Percentiles rank a stretch among this genome's conserved stretches.
Conservation (phyloP, 2,888 invertebrate species). For the Volucella bombylans region DNA sequence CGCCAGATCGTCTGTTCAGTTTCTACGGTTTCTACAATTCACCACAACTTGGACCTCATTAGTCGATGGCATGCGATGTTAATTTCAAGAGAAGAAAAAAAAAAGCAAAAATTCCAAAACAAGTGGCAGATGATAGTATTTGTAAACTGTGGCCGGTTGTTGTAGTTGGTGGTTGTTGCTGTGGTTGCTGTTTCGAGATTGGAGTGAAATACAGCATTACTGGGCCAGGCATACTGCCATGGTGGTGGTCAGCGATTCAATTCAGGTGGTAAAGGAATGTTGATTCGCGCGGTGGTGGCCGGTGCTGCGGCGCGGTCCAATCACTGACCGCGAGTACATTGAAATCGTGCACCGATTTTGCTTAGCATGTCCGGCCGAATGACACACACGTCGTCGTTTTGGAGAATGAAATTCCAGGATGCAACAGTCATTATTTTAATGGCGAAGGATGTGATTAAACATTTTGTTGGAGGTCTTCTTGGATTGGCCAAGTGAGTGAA, state of each 20-base stretch:
- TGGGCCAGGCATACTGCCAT: too few species aligned
- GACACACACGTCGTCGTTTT: constrained; percentile 73
- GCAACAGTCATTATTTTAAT: constrained; percentile 72
- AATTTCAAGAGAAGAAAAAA: constrained; percentile 52
- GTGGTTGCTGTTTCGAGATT: not conserved
- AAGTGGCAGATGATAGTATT: constrained; percentile 58
- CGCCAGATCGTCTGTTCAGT: constrained; percentile 59
- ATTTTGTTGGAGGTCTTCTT: constrained; percentile 60
- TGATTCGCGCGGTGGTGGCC: constrained; percentile 30
- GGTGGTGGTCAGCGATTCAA: constrained; percentile 42
- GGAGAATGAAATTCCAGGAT: constrained; percentile 69
- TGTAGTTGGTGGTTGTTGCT: not conserved
- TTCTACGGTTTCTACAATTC: not conserved
- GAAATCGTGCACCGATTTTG: constrained; percentile 67
- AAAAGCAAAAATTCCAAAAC: constrained; percentile 43
- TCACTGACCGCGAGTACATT: constrained; percentile 50
- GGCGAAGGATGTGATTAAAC: constrained; percentile 72
- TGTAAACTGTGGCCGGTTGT: constrained; percentile 2
- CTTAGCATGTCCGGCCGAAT: constrained; percentile 70
- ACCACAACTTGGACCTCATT: constrained; percentile 65
- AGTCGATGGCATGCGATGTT: constrained; percentile 72
- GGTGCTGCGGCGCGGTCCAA: constrained; percentile 23
- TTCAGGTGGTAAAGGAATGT: constrained; percentile 61
- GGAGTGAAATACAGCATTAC: constrained; percentile 15
- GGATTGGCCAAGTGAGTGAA: not conserved